Percentiles rank a stretch among this genome's conserved stretches.
These are phyloP conservation scores for Sebastes vulpes DNA, from an alignment of 2,797 vertebrate species.

Conservation along the genomic window DNA sequence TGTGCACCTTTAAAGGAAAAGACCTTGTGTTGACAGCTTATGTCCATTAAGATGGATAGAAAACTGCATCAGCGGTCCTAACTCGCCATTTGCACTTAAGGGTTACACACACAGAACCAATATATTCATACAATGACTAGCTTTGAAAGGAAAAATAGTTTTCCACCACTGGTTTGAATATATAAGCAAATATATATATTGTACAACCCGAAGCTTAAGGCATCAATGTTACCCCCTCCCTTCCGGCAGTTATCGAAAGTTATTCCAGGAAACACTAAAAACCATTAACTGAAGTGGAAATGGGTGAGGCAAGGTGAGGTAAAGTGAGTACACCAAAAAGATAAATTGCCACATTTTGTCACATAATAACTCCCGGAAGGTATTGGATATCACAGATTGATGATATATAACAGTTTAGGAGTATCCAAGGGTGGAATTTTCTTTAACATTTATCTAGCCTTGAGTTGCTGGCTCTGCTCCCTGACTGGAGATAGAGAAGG, in stretches of 20 bases:
- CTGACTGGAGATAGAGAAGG: conserved; percentile 16
- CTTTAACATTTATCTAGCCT: conserved; percentile 16
- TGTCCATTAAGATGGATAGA: no score
- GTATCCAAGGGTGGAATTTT: conserved; percentile 16
- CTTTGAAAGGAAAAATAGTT: not conserved
- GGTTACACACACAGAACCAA: not conserved
- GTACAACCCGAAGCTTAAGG: conserved; percentile 1
- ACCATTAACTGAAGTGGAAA: conserved; percentile 49
- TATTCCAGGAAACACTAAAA: conserved; percentile 39
- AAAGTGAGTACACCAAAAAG: conserved; percentile 29
- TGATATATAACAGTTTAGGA: conserved; percentile 29
- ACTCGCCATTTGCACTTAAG: no score
- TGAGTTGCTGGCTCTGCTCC: conserved; percentile 20
- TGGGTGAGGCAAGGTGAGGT: conserved; percentile 18
- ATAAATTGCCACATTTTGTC: conserved; percentile 36
- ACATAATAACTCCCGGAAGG: conserved; percentile 16
- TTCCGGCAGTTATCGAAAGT: conserved; percentile 22
- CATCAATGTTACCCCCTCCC: not conserved
- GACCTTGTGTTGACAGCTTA: no score
- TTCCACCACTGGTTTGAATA: not conserved
- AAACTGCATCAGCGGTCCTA: not conserved
- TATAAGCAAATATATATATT: not conserved
- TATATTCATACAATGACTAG: not conserved
- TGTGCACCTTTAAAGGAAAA: no score
- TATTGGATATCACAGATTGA: conserved; percentile 15